A percentile compares a stretch with the other conserved stretches of the same genome.
phyloP scores from a whole-genome alignment of 2,888 invertebrate genomes.

The Melinaea menophilus region DNA sequence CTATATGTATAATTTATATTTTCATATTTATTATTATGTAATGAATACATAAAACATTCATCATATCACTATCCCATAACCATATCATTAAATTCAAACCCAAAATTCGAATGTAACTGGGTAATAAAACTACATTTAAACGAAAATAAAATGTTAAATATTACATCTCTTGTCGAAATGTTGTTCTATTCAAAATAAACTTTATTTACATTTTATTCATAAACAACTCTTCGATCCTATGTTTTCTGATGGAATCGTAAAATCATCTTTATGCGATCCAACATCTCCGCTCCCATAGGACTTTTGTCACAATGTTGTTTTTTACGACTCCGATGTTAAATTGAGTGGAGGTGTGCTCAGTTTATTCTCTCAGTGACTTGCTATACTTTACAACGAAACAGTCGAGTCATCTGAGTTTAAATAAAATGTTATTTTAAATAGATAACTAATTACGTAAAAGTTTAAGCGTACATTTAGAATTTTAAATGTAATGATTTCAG shows the following conservation, averaged over 20 bases:
- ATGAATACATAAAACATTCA: not conserved
- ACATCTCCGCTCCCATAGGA: slow-evolving; percentile 58
- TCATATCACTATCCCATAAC: not conserved
- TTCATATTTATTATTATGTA: no score
- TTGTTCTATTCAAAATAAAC: slow-evolving; percentile 43
- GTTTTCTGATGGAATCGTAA: slow-evolving; percentile 64
- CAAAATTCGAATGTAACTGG: not conserved
- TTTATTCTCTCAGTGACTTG: slow-evolving; percentile 35
- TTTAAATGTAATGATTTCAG: not conserved
- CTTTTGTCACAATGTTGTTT: slow-evolving; percentile 64
- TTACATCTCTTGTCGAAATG: slow-evolving; percentile 15
- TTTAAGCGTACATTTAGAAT: not conserved
- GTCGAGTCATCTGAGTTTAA: slow-evolving; percentile 11
- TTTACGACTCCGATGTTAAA: slow-evolving; percentile 57
- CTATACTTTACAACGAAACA: slow-evolving; percentile 15
- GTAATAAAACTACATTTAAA: not conserved
- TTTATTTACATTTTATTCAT: slow-evolving; percentile 65
- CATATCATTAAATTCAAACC: not conserved
- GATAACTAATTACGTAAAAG: slow-evolving; percentile 9
- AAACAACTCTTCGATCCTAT: slow-evolving; percentile 56
- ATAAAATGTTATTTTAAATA: slow-evolving; percentile 19
- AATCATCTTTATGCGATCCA: slow-evolving; percentile 69
- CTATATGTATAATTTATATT: no score
- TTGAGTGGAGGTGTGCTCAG: slow-evolving; percentile 37
- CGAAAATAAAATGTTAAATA: not conserved